Evolutionary conservation across 1,140 invertebrate genomes (phyloP).

Genomic region (Sesamia nonagrioides): DNA sequence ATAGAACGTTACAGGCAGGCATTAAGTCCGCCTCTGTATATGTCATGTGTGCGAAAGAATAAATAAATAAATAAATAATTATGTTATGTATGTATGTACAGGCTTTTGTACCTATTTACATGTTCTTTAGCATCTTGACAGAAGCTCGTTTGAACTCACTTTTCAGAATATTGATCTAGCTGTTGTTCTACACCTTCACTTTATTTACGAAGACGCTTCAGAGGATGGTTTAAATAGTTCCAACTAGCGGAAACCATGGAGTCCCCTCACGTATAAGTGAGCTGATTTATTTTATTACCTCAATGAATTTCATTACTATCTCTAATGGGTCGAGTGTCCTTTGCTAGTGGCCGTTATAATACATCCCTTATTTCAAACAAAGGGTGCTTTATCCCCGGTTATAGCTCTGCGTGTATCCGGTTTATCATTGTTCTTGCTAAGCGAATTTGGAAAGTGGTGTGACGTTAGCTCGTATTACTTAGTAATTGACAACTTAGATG

Average conservation of each 20-base stretch:
- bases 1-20: too few relatives aligned
- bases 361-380: conserved; percentile 26
- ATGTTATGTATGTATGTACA: too few relatives aligned
- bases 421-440: conserved; percentile 25
- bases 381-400: conserved; percentile 2
- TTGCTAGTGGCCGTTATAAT: conserved; percentile 17
- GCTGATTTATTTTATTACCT: conserved; percentile 39
- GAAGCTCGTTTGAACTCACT: background rate
- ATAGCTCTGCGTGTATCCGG: conserved; percentile 6
- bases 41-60: too few relatives aligned
- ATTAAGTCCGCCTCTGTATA: too few relatives aligned
- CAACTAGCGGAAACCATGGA: conserved; percentile 2
- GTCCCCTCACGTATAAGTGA: conserved; percentile 1
- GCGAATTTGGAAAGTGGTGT: conserved; percentile 16
- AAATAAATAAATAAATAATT: too few relatives aligned
- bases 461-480: conserved; percentile 1
- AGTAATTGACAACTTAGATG: background rate
- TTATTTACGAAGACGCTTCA: conserved; percentile 16
- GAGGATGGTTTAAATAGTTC: conserved; percentile 28
- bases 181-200: conserved; percentile 29
- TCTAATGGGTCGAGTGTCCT: conserved; percentile 11
- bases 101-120: background rate
- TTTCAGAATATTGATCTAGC: conserved; percentile 1
- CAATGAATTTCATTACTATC: conserved; percentile 34
- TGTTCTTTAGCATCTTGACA: background rate